A percentile compares a stretch with the other conserved stretches of the same genome.
These are phyloP conservation scores for Protobothrops flavoviridis DNA, from an alignment of 2,113 vertebrate genomes.

Conservation along the genomic window DNA sequence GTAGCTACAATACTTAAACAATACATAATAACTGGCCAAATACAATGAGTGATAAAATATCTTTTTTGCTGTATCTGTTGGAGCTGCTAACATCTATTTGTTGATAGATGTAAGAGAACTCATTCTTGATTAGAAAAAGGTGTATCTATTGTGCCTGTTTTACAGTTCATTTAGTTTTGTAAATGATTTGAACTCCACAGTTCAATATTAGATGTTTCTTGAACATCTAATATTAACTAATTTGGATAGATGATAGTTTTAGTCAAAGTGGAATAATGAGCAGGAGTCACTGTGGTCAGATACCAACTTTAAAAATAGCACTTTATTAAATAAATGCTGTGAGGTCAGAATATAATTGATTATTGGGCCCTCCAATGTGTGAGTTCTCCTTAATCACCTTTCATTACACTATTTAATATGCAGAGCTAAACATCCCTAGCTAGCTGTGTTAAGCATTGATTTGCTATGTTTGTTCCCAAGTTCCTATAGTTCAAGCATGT, in stretches of 20 bases:
- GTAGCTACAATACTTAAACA: neutral
- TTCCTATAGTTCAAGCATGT: neutral
- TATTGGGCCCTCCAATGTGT: neutral
- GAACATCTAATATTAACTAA: neutral
- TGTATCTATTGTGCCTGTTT: neutral
- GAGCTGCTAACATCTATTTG: neutral
- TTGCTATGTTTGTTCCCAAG: neutral
- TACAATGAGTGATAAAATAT: neutral
- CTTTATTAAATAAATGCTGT: neutral
- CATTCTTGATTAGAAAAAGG: neutral
- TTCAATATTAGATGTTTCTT: neutral
- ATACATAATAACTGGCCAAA: neutral
- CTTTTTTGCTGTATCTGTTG: neutral
- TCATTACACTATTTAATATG: neutral
- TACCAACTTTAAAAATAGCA: neutral
- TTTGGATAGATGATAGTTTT: neutral
- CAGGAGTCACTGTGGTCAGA: neutral
- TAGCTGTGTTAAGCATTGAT: neutral
- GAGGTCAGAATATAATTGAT: neutral
- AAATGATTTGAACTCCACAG: neutral
- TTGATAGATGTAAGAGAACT: neutral
- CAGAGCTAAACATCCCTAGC: neutral
- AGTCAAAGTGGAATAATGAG: neutral
- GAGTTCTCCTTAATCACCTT: neutral
- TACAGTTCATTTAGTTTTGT: neutral